These are phyloP conservation scores for Takifugu ocellatus DNA, from an alignment of 2,797 vertebrate genomes.

Conservation along the genomic window DNA sequence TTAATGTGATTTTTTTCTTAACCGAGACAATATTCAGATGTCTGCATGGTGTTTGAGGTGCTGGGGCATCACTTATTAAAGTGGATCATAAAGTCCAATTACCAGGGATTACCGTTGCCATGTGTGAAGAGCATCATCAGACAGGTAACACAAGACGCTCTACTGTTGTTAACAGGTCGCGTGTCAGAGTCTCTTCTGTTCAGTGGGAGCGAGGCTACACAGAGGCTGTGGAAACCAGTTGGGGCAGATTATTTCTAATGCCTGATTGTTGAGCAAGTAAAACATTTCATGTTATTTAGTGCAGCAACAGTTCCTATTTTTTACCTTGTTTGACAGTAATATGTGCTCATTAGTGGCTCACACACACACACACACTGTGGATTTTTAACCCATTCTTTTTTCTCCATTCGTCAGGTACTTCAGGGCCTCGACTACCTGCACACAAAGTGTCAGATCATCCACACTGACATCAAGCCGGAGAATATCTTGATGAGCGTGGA, in stretches of 20 bases:
- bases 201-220: constrained; percentile 5
- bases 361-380: no score
- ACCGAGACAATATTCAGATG: constrained; percentile 78
- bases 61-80: constrained; percentile 96
- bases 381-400: neutral
- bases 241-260: constrained; percentile 1
- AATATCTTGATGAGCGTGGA: constrained; percentile 95
- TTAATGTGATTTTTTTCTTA: constrained; percentile 64
- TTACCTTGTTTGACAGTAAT: neutral
- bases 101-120: constrained; percentile 92
- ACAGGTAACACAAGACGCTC: constrained; percentile 76
- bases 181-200: neutral
- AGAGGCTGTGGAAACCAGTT: constrained; percentile 28
- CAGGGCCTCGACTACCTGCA: constrained; percentile 97
- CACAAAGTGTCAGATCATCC: constrained; percentile 95
- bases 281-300: neutral
- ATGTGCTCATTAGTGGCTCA: neutral
- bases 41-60: constrained; percentile 99
- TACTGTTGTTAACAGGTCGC: constrained; percentile 7
- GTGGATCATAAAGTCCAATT: constrained; percentile 99
- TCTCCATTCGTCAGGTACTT: constrained; percentile 78
- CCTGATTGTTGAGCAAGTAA: constrained; percentile 4
- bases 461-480: constrained; percentile 97
- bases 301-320: neutral
- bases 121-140: constrained; percentile 96